A percentile compares a stretch with the other conserved stretches of the same genome.
Conservation (phyloP, 64 coral and sea anemone species). For the Montipora sp. region DNA sequence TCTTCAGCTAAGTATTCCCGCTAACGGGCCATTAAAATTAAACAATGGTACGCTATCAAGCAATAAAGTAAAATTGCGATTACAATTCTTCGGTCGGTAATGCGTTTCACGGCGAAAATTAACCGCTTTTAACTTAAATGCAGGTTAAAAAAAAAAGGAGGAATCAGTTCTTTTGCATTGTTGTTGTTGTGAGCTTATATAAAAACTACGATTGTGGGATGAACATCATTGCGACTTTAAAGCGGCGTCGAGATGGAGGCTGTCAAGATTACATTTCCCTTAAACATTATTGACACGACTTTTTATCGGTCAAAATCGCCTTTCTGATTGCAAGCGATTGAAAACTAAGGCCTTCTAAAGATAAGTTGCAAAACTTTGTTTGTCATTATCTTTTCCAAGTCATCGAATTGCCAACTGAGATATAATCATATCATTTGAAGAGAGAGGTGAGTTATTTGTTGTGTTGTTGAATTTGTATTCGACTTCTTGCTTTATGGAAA, state of each 20-base stretch:
- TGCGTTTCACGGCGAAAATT: background rate
- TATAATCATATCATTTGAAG: no score
- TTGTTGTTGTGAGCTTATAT: background rate
- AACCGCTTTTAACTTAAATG: background rate
- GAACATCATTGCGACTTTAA: background rate
- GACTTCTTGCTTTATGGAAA: no score
- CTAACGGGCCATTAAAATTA: background rate
- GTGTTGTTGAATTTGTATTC: no score
- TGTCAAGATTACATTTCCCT: no score
- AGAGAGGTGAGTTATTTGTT: no score
- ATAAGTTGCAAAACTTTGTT: no score
- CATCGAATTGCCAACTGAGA: no score
- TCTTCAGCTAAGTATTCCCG: background rate
- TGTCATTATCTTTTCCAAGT: no score
- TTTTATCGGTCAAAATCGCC: no score
- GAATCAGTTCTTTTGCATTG: background rate
- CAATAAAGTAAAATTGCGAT: no score
- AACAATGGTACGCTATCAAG: background rate
- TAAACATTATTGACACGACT: no score
- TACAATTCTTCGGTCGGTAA: background rate
- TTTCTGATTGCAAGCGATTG: background rate
- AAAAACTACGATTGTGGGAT: background rate
- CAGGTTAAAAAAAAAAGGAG: background rate
- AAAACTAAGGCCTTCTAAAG: background rate
- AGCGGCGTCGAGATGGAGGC: no score